A percentile compares a stretch with the other conserved stretches of the same genome.
These are phyloP conservation scores for Cheilosia impressa DNA, from an alignment of 2,888 invertebrate species.

Conservation along the genomic window DNA sequence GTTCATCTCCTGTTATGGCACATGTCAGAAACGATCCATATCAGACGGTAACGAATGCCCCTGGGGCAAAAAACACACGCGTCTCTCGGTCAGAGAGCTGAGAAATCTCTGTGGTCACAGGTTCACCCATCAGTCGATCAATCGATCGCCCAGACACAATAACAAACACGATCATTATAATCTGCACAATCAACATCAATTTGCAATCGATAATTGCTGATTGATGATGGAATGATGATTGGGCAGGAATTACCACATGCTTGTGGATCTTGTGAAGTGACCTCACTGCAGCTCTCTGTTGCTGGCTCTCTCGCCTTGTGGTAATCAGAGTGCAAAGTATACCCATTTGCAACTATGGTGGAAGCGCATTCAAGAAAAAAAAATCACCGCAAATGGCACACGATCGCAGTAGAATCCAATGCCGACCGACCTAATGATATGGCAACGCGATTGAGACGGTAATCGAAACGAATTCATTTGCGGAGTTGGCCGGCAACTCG, in stretches of 20 bases:
- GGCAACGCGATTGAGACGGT: constrained; percentile 45
- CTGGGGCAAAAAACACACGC: constrained; percentile 42
- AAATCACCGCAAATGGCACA: constrained; percentile 56
- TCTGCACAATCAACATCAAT: constrained; percentile 67
- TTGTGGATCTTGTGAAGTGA: constrained; percentile 15
- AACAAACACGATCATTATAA: constrained; percentile 65
- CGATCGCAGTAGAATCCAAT: constrained; percentile 21
- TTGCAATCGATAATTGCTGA: constrained; percentile 71
- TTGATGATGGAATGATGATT: constrained; percentile 70
- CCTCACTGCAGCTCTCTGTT: constrained; percentile 3
- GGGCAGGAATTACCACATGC: constrained; percentile 38
- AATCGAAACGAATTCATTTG: constrained; percentile 66
- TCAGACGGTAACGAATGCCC: constrained; percentile 39
- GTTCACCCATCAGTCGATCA: constrained; percentile 48
- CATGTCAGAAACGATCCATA: constrained; percentile 50
- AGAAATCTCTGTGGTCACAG: constrained; percentile 45
- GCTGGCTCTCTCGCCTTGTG: not conserved
- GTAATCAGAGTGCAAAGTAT: constrained; percentile 20
- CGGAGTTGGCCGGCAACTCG: constrained; percentile 31
- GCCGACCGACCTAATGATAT: constrained; percentile 65
- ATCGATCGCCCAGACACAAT: constrained; percentile 50
- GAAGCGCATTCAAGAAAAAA: constrained; percentile 40
- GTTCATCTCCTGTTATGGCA: constrained; percentile 30
- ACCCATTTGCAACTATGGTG: constrained; percentile 13
- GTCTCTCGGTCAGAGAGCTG: constrained; percentile 37